These are phyloP conservation scores for Leptothorax acervorum DNA, from an alignment of 2,888 invertebrate species.

Conservation along the genomic window DNA sequence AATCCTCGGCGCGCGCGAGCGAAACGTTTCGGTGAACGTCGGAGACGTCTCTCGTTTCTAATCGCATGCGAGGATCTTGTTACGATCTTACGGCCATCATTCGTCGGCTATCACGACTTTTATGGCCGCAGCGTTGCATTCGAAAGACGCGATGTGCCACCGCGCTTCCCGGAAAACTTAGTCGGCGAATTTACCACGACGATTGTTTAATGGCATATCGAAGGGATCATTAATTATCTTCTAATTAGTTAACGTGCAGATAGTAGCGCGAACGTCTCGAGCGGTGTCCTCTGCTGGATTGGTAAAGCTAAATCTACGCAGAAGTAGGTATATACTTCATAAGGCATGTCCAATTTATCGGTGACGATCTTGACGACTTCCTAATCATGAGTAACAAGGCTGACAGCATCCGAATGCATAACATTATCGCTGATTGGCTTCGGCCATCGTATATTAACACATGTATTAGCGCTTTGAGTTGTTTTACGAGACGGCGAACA, in stretches of 20 bases:
- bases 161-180: not conserved
- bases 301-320: not conserved
- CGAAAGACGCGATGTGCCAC: not conserved
- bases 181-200: constrained; percentile 19
- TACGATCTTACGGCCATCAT: constrained; percentile 15
- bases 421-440: not conserved
- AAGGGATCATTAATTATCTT: not conserved
- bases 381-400: constrained; percentile 15
- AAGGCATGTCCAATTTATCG: not conserved
- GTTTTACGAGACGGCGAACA: constrained; percentile 22
- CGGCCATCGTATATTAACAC: constrained; percentile 48
- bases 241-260: constrained; percentile 3
- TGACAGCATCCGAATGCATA: not conserved
- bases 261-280: not conserved
- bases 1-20: constrained; percentile 18
- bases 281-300: not conserved
- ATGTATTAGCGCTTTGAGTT: constrained; percentile 10
- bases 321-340: not conserved
- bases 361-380: not conserved
- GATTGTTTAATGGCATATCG: constrained; percentile 3
- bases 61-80: constrained; percentile 36
- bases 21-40: not conserved
- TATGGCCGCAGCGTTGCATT: constrained; percentile 21
- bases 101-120: constrained; percentile 13
- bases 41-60: constrained; percentile 35